A percentile compares a stretch with the other conserved stretches of the same genome.
Evolutionary conservation across 2,797 vertebrate genomes (phyloP).

Genomic region (Pantherophis vulpinus): DNA sequence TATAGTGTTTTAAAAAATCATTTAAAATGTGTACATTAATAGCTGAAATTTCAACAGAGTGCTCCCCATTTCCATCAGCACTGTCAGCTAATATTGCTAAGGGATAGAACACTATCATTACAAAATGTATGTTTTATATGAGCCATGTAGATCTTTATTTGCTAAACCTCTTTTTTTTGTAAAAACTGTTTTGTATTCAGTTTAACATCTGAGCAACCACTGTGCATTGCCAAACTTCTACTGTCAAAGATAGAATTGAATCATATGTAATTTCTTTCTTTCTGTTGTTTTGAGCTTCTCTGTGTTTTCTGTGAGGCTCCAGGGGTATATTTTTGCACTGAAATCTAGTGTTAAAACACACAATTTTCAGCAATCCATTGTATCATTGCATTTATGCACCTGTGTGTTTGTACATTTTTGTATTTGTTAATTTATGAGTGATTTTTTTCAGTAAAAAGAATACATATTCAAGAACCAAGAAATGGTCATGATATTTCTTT

Average conservation of each 20-base stretch:
- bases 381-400: conserved; percentile 78
- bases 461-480: conserved; percentile 72
- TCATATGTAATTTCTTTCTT: conserved; percentile 49
- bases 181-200: conserved; percentile 41
- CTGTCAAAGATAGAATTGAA: conserved; percentile 52
- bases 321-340: conserved; percentile 80
- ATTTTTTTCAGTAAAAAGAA: conserved; percentile 81
- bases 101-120: conserved; percentile 44
- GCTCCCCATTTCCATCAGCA: conserved; percentile 31
- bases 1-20: conserved; percentile 55
- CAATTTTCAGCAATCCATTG: conserved; percentile 78
- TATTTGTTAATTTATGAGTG: conserved; percentile 86
- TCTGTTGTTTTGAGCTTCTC: conserved; percentile 65
- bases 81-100: background rate
- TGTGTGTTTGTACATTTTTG: conserved; percentile 86
- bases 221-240: background rate
- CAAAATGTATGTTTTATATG: conserved; percentile 13
- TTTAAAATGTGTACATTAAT: conserved; percentile 61
- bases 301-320: conserved; percentile 74
- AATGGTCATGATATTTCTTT: conserved; percentile 32
- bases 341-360: conserved; percentile 75
- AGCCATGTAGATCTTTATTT: conserved; percentile 48
- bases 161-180: conserved; percentile 32
- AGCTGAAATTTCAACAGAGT: conserved; percentile 63
- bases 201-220: conserved; percentile 26